Evolutionary conservation across 2,113 vertebrate genomes (phyloP).

Genomic region (Sinocyclocheilus anophthalmus): DNA sequence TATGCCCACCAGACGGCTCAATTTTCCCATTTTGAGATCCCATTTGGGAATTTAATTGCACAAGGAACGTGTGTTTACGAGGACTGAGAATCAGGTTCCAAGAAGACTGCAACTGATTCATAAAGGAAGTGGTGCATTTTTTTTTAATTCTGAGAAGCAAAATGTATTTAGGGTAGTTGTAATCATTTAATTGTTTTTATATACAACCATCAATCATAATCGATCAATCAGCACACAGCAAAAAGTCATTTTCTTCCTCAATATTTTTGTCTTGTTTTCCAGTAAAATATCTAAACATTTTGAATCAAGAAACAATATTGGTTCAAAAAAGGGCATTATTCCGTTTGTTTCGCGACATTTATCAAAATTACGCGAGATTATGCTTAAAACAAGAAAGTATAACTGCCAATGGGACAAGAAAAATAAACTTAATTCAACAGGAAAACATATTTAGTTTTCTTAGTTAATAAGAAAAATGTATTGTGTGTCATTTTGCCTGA

Average conservation of each 20-base stretch:
- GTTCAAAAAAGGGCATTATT: background rate
- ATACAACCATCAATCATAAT: background rate
- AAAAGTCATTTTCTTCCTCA: background rate
- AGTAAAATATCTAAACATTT: background rate
- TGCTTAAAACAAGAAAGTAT: background rate
- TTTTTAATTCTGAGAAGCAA: background rate
- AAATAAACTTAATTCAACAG: background rate
- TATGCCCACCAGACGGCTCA: constrained; percentile 43
- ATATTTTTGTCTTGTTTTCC: background rate
- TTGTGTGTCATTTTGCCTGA: too few relatives aligned
- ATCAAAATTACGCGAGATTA: background rate
- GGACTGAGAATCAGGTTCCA: background rate
- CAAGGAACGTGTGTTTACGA: constrained; percentile 10
- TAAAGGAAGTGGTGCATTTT: background rate
- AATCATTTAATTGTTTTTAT: background rate
- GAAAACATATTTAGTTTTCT: too few relatives aligned
- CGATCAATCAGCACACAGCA: background rate
- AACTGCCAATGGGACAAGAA: background rate
- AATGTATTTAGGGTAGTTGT: background rate
- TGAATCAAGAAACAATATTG: too few relatives aligned
- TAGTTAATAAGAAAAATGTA: too few relatives aligned
- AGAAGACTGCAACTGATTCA: background rate
- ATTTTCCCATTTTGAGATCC: constrained; percentile 40
- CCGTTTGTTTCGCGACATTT: background rate
- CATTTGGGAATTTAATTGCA: constrained; percentile 34